Evolutionary conservation across 2,888 invertebrate genomes (phyloP).

Genomic region (Barypeithes pellucidus): DNA sequence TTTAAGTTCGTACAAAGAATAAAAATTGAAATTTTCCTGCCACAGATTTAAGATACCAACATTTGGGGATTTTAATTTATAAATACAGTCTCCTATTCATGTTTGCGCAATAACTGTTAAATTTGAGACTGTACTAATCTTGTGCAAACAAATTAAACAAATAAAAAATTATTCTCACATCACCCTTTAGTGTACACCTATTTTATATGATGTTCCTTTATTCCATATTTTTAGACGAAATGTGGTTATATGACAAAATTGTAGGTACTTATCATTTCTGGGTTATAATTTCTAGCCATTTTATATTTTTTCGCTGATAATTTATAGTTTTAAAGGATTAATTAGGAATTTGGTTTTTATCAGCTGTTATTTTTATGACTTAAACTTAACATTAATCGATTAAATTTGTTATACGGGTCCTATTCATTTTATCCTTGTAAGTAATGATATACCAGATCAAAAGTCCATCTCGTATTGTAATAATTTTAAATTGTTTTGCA

Average conservation of each 20-base stretch:
- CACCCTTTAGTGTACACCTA: conserved; percentile 11
- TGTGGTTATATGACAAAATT: background rate
- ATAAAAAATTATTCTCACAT: conserved; percentile 33
- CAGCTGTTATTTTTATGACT: conserved; percentile 2
- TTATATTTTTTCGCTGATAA: background rate
- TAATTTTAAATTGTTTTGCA: background rate
- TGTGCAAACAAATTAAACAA: conserved; percentile 48
- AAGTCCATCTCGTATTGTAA: background rate
- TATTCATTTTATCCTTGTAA: background rate
- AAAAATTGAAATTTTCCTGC: conserved; percentile 8
- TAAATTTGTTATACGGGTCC: background rate
- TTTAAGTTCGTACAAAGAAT: too few species aligned
- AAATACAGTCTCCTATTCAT: conserved; percentile 27
- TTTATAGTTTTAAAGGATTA: background rate
- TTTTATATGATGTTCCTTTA: conserved; percentile 10
- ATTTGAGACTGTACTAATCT: conserved; percentile 49
- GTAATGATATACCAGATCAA: background rate
- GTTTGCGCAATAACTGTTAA: conserved; percentile 49
- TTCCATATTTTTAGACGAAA: background rate
- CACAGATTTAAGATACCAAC: conserved; percentile 24
- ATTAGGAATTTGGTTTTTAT: conserved; percentile 4
- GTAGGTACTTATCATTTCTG: conserved; percentile 11
- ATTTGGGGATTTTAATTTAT: conserved; percentile 4
- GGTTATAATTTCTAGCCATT: conserved; percentile 1
- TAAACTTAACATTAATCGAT: background rate